Evolutionary conservation across 2,797 vertebrate species (phyloP), one percentile per base, ranked within the genome.

Genomic region (Notoglanidium macrostoma): DNA sequence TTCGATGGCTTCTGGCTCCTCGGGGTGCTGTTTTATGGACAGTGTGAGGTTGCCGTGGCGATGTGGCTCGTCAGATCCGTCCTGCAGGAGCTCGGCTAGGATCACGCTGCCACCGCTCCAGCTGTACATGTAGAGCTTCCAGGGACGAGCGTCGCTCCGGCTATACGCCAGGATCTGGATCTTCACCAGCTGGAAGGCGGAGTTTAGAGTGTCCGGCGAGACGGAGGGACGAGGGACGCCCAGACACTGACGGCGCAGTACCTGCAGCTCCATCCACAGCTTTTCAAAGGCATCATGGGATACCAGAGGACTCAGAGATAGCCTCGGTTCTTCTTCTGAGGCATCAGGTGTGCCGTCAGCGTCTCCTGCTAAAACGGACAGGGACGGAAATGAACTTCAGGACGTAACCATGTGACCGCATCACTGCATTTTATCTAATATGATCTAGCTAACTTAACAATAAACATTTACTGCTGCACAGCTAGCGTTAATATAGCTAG

Each of bases 131-230:
- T 98, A 99, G 70, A 97, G 97, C 88, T 97, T 98, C 98, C 98
- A 99, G 0, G 97, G 97, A 70, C 93, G 92, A 0, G 94, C 88
- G 15, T 95, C 94, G 0, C 94, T 90, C 3, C 93, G 96, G 26
- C 97, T 99, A 94, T 97, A 96, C 5, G 98, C 98, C 72, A 99
- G 93, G 0, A 97, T 96, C 92, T 98, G 98, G 94, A 99, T 96
- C 90, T 98, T 97, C 89, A 98, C 95, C 7, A 98, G 95, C 19
- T 95, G 96, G 86, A 99, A 95, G 7, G 97, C 97, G 10, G 95
- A 94, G 92, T 98, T 97, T 44, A 99, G 91, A 67, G 94, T 94
- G 40, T 97, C 96, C 0, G 96, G 95, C 0, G 94, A 94, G 63
- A 90, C 90, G 29, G 91, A 90, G 2, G 91, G 91, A 82, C 92